Conservation (phyloP, 2,888 invertebrate genomes). For the Drosophila rellima region DNA sequence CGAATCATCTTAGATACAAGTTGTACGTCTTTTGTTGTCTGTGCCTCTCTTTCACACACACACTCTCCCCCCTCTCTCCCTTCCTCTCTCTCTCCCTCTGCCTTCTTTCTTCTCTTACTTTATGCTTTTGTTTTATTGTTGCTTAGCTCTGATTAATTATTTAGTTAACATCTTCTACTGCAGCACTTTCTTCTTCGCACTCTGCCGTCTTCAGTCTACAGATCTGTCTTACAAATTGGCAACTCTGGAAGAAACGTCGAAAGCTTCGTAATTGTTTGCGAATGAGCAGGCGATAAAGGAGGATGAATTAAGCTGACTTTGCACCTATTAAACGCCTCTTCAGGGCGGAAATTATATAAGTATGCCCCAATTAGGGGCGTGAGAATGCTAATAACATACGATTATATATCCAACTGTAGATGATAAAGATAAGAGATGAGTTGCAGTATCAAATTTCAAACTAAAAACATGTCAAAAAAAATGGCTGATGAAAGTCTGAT, state of each 20-base stretch:
- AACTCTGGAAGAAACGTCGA: constrained; percentile 23
- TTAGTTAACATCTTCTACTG: constrained; percentile 14
- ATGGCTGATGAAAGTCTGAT: constrained; percentile 1
- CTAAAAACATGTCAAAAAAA: neutral
- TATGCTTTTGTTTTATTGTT: constrained; percentile 26
- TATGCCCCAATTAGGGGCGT: constrained; percentile 33
- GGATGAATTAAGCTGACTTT: constrained; percentile 6
- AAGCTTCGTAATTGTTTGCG: constrained; percentile 30
- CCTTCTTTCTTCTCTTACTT: neutral
- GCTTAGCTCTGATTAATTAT: constrained; percentile 54
- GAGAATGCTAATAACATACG: constrained; percentile 26
- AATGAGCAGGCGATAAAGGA: neutral
- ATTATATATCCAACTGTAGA: constrained; percentile 1
- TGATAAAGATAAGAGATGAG: neutral
- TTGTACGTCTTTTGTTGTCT: constrained; percentile 38
- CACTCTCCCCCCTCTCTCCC: neutral
- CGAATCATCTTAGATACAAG: constrained; percentile 20
- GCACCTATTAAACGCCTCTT: constrained; percentile 18
- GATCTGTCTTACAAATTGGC: constrained; percentile 42
- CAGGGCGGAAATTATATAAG: constrained; percentile 37
- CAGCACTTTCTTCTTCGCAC: constrained; percentile 10
- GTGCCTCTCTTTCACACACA: neutral
- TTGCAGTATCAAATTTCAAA: constrained; percentile 3
- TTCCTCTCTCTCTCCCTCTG: neutral
- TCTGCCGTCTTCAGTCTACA: constrained; percentile 4